phyloP scores from a whole-genome alignment of 2,113 vertebrate genomes.

The Turnix velox region DNA sequence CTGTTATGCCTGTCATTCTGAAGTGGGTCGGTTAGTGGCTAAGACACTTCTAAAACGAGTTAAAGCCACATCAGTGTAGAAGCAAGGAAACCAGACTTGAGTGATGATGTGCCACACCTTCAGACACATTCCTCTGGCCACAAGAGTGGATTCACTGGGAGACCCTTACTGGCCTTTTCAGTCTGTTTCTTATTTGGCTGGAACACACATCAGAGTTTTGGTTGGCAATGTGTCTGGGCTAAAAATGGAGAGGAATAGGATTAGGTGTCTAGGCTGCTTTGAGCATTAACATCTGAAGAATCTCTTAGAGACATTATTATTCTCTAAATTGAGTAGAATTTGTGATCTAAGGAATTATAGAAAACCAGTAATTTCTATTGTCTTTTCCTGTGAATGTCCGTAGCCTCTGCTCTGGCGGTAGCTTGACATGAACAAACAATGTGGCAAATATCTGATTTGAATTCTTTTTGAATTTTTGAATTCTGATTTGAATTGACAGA shows the following conservation, averaged over 20 bases:
- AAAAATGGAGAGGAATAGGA: background rate
- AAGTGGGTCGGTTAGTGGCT: background rate
- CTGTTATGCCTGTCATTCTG: slow-evolving; percentile 1
- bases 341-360: background rate
- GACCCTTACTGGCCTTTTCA: background rate
- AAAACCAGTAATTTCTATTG: background rate
- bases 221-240: background rate
- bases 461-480: background rate
- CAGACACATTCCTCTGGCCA: background rate
- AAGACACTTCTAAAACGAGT: background rate
- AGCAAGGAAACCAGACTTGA: background rate
- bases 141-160: background rate
- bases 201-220: background rate
- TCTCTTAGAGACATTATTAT: background rate
- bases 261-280: background rate
- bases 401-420: background rate
- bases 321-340: background rate
- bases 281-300: background rate
- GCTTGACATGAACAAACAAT: background rate
- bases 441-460: background rate
- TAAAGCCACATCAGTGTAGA: background rate
- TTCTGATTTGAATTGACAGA: background rate
- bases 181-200: slow-evolving; percentile 26
- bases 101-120: background rate
- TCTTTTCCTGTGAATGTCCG: background rate